Evolutionary conservation across 2,797 vertebrate genomes (phyloP).

Genomic region (Pteropus rufus): DNA sequence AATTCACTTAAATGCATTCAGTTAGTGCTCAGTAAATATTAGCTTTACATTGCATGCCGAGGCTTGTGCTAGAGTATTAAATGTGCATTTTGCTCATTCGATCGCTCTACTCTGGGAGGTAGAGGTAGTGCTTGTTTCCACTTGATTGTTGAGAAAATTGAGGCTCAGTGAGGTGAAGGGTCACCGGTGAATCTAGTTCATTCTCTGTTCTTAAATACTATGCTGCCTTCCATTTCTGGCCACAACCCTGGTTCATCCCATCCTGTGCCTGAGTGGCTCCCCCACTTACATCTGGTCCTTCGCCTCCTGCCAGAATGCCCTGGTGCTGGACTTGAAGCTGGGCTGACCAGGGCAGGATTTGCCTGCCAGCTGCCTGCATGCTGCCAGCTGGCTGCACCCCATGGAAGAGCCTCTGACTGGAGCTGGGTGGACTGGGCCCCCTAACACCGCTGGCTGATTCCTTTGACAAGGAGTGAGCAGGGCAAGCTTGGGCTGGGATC

Average conservation of each 20-base stretch:
- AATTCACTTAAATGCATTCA: background rate
- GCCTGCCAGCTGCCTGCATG: background rate
- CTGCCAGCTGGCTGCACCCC: accelerated
- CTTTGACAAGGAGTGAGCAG: background rate
- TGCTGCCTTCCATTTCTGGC: background rate
- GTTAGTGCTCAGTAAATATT: background rate
- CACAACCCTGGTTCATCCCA: background rate
- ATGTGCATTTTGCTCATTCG: background rate
- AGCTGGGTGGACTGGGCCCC: background rate
- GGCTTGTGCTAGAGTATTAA: background rate
- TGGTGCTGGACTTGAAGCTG: slow-evolving; percentile 45
- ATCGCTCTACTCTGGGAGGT: background rate
- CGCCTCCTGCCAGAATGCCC: background rate
- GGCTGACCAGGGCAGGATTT: accelerated
- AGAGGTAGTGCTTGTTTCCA: background rate
- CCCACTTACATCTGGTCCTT: background rate
- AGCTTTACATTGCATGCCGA: background rate
- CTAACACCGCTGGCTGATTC: background rate
- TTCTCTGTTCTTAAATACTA: background rate
- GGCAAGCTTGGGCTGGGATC: background rate
- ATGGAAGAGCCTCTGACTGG: background rate
- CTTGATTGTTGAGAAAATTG: background rate
- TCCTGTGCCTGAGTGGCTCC: background rate
- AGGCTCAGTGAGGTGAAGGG: background rate
- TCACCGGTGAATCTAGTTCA: background rate